phyloP scores from a whole-genome alignment of 2,888 invertebrate genomes.

The Catocala sponsa region DNA sequence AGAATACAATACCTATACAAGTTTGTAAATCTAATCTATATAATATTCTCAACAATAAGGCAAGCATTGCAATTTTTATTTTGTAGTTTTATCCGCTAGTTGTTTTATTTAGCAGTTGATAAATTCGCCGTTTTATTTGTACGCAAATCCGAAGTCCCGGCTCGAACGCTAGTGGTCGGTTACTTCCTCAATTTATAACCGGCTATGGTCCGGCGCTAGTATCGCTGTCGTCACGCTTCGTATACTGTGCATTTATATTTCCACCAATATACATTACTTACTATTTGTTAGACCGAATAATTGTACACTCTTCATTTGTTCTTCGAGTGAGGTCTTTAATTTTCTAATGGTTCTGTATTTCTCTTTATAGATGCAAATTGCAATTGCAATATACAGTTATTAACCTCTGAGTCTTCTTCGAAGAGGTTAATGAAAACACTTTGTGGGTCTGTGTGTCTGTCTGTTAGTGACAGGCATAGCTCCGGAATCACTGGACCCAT shows the following conservation, averaged over 20 bases:
- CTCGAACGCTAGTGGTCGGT: conserved; percentile 72
- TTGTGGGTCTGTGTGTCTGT: too few species aligned
- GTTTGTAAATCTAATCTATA: too few species aligned
- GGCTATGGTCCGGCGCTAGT: conserved; percentile 76
- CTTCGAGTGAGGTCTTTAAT: conserved; percentile 11
- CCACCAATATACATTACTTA: conserved; percentile 63
- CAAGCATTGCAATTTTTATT: conserved; percentile 16
- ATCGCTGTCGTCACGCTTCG: conserved; percentile 81
- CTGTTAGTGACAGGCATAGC: too few species aligned
- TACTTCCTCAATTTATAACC: conserved; percentile 79
- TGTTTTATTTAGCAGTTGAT: conserved; percentile 75
- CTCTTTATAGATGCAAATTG: neutral
- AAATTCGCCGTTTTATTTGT: conserved; percentile 80
- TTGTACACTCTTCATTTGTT: conserved; percentile 29
- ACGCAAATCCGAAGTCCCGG: conserved; percentile 78
- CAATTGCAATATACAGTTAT: neutral
- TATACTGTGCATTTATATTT: conserved; percentile 79
- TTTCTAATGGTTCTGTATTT: conserved; percentile 8
- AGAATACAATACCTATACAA: too few species aligned
- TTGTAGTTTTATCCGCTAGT: conserved; percentile 54
- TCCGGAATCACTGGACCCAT: too few species aligned
- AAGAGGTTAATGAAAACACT: too few species aligned
- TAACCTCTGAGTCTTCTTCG: too few species aligned
- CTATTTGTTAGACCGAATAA: conserved; percentile 54
- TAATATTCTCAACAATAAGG: neutral